Evolutionary conservation across 2,888 invertebrate species (phyloP), one percentile per base, ranked within the genome.

Genomic region (Oxytorus armatus): DNA sequence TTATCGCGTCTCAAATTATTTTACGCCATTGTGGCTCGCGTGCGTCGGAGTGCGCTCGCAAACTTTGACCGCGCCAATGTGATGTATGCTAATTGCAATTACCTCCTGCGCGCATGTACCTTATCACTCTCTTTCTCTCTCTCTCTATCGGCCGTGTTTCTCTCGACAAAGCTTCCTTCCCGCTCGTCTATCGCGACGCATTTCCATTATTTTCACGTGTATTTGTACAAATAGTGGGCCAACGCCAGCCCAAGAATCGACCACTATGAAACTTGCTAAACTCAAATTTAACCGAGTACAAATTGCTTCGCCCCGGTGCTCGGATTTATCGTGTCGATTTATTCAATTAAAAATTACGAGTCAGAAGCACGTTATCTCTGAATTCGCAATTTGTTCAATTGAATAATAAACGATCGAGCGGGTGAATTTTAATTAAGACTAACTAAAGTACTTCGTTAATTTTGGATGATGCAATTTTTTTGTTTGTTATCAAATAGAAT

Each of bases 61-160:
- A 74, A 61, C 49, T 39, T 74, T 77, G 73, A 68, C 83, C 74
- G 81, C 87, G 86, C 86, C 88, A 84, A 85, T 89, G 87, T 89
- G 88, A 89, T 89, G 87, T 90, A 89, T 87, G 90, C 90, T 90
- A 90, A 90, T 90, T 90, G 89, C 90, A 90, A 90, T 90, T 90
- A 90, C 88, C 86, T 86, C 42, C 66, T 16, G 57, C 49, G 65
- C 87, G 88, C 88, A 86, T 87, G 88, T 89, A 66, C 76, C 68
- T 73, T 76, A 73, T 74, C 73, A 55, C 59, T 53, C 14, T 44
- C 33, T 49, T 21, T 49, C 65, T 25, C 33, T 42, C 14, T 21
- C 4, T 42, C 29, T 42, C 55, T 70, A 18, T 29, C 29, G 63
- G 44, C 18, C 29, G 51, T 47, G 25, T 63, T 69, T 63, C 42